Conservation (phyloP, 1,140 invertebrate species). For the Fopius arisanus region DNA sequence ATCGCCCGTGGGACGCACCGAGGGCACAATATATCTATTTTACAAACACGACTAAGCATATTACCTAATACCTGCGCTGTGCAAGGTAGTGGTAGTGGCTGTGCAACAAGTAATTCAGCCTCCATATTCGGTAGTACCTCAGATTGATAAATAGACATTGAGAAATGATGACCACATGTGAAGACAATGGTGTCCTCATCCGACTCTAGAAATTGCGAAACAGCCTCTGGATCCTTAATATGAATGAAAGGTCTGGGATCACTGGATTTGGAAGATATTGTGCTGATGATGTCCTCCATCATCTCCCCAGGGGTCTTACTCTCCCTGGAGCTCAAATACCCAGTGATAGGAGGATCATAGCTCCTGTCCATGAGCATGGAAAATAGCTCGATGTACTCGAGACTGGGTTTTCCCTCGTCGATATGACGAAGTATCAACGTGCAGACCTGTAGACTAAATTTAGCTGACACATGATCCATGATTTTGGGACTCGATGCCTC, state of each 20-base stretch:
- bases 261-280: slow-evolving; percentile 51
- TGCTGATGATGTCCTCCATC: slow-evolving; percentile 60
- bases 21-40: slow-evolving; percentile 58
- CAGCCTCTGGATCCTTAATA: slow-evolving; percentile 56
- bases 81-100: slow-evolving; percentile 52
- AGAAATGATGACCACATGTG: slow-evolving; percentile 62
- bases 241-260: slow-evolving; percentile 60
- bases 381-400: slow-evolving; percentile 61
- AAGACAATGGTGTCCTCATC: slow-evolving; percentile 60
- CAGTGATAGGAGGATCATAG: slow-evolving; percentile 56
- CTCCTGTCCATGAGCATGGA: slow-evolving; percentile 56
- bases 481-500: slow-evolving; percentile 38
- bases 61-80: slow-evolving; percentile 57
- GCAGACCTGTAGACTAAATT: slow-evolving; percentile 60
- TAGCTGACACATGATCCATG: slow-evolving; percentile 55
- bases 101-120: slow-evolving; percentile 54
- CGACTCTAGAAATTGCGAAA: slow-evolving; percentile 51
- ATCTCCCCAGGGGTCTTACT: slow-evolving; percentile 58
- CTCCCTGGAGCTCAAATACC: slow-evolving; percentile 52
- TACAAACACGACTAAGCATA: slow-evolving; percentile 44
- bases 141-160: slow-evolving; percentile 52
- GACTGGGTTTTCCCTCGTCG: slow-evolving; percentile 58
- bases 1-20: slow-evolving; percentile 54
- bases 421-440: slow-evolving; percentile 57
- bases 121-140: slow-evolving; percentile 59